Evolutionary conservation across 2,113 vertebrate species (phyloP).

Genomic region (Leptosomus discolor): DNA sequence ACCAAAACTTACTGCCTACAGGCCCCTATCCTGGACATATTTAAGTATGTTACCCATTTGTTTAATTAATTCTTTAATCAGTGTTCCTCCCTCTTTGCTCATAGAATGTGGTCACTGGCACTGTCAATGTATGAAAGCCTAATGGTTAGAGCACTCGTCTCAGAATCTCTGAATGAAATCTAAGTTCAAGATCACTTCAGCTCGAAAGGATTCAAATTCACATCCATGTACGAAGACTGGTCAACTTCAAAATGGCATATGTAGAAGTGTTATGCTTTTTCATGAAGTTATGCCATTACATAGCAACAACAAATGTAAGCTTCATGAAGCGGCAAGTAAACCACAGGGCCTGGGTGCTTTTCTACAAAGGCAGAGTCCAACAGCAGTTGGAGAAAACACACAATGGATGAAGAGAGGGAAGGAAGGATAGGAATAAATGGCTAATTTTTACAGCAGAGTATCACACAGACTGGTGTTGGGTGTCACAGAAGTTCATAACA

Average conservation of each 20-base stretch:
- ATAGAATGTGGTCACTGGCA: no score
- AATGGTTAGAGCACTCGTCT: neutral
- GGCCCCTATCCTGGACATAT: neutral
- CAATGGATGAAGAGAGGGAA: neutral
- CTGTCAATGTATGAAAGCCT: neutral
- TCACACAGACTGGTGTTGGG: no score
- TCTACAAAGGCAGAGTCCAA: neutral
- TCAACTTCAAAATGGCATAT: neutral
- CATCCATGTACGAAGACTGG: neutral
- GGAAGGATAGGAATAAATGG: neutral
- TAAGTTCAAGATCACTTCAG: neutral
- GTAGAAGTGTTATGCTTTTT: neutral
- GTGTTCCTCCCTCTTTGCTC: neutral
- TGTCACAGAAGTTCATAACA: neutral
- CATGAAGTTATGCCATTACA: neutral
- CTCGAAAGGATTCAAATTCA: neutral
- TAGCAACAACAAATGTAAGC: neutral
- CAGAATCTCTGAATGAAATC: neutral
- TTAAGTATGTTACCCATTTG: accelerated
- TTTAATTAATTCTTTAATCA: neutral
- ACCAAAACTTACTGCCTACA: neutral
- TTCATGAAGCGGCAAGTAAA: neutral
- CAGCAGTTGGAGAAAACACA: neutral
- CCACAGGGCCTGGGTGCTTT: no score
- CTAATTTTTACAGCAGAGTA: neutral